A percentile compares a stretch with the other conserved stretches of the same genome.
Evolutionary conservation across 1,140 invertebrate genomes (phyloP).

Genomic region (Caerostris extrusa): DNA sequence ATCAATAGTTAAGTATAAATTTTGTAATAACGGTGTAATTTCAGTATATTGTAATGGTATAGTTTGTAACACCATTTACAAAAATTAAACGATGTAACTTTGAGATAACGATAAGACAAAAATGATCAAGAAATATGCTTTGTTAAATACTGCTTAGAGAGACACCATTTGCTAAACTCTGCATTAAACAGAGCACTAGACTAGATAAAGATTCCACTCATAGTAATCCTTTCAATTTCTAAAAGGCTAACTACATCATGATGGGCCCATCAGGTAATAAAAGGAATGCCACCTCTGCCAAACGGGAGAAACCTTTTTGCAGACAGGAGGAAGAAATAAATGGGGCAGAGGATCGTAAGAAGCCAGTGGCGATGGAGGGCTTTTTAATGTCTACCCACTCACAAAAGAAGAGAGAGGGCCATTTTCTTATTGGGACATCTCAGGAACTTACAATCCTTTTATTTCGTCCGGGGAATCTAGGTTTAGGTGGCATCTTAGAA

Average conservation of each 20-base stretch:
- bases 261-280: neutral
- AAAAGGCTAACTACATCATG: neutral
- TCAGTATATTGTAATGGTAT: no score
- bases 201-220: no score
- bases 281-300: neutral
- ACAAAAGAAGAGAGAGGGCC: neutral
- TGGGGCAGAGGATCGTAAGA: neutral
- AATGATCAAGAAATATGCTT: no score
- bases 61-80: no score
- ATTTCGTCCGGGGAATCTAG: neutral
- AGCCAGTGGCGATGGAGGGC: neutral
- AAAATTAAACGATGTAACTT: no score
- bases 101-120: no score
- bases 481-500: neutral
- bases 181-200: no score
- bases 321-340: neutral
- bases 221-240: no score
- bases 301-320: neutral
- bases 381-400: neutral
- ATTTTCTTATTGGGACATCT: constrained; percentile 2
- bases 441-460: neutral
- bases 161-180: no score
- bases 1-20: no score
- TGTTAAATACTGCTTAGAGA: no score
- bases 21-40: no score